Percentiles rank a stretch among this genome's conserved stretches.
Evolutionary conservation across 2,113 vertebrate genomes (phyloP).

Genomic region (Madoqua kirkii): DNA sequence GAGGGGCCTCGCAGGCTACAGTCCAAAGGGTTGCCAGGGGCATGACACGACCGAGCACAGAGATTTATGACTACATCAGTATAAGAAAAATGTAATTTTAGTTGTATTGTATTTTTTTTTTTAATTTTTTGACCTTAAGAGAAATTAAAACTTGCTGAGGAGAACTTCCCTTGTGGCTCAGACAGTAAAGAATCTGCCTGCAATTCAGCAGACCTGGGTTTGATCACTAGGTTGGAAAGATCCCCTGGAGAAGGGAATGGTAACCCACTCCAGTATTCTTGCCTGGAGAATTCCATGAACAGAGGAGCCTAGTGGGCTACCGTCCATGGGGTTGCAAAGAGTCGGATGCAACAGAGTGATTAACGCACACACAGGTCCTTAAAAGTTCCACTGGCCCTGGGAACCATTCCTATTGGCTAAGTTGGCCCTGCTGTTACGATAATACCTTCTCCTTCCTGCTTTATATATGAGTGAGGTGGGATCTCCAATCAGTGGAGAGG

Average conservation of each 20-base stretch:
- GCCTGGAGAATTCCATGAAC: not conserved
- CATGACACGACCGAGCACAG: not conserved
- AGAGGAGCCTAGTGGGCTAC: not conserved
- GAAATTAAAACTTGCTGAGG: not conserved
- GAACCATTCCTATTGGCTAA: not conserved
- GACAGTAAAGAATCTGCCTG: not conserved
- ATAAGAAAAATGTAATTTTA: not conserved
- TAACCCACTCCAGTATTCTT: not conserved
- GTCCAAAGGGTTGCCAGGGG: not conserved
- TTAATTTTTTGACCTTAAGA: not conserved
- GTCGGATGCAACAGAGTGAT: accelerated
- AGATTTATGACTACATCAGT: not conserved
- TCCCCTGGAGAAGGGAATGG: not conserved
- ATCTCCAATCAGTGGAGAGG: not conserved
- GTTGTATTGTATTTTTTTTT: not conserved
- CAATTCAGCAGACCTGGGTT: not conserved
- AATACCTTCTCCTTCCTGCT: not conserved
- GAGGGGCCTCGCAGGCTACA: not conserved
- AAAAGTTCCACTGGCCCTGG: not conserved
- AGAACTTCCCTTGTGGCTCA: not conserved
- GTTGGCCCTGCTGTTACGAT: not conserved
- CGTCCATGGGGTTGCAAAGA: not conserved
- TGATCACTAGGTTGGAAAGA: not conserved
- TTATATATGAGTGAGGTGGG: not conserved
- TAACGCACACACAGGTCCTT: not conserved